Evolutionary conservation across 2,797 vertebrate species (phyloP), one percentile per base, ranked within the genome.

Genomic region (Anabas testudineus): DNA sequence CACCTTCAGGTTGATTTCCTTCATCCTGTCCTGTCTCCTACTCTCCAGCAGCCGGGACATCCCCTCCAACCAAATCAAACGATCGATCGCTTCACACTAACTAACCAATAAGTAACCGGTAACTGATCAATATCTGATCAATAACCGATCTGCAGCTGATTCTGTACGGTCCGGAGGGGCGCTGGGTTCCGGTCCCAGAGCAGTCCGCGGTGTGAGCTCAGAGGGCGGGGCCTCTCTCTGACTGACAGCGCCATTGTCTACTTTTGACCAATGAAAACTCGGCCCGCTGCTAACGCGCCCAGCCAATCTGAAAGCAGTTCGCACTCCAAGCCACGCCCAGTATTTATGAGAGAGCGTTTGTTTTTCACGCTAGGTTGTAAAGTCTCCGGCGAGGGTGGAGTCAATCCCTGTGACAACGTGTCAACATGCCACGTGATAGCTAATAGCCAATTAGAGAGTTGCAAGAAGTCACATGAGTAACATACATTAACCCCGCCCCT

Each of bases 11-110:
- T 90, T 93, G 41, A 90, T 90, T 66, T 94, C 94, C 76, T 93
- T 94, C 91, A 94, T 94, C 87, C 92, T 92, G 81, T 94, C 92
- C 67, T 90, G 87, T 67, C 91, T 91, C 79, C 88, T 89, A 67
- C 68, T 83, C 66, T 94, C 93, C 72, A 92, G 85, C 78, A 91
- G 84, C 64, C 93, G 92, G 86, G 94, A 94, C 94, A 94, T 94
- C 34, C 82, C 84, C 61, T 26, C 14, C 47, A n/a, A 0, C 21
- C 7, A 1, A 18, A 73, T 0, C 59, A 5, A 66, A n/a, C 62
- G 4, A 52, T 62, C 51, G 19, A 42, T 41, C 45, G 24, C 3
- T 45, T 9, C 41, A 32, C 56, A 14, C 21, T 3, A 14, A 0
- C 28, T 3, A 7, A 58, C 22, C 63, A 7, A 24, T 26, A n/a